These are phyloP conservation scores for Eclectus roratus DNA, from an alignment of 2,113 vertebrate genomes.

Conservation along the genomic window DNA sequence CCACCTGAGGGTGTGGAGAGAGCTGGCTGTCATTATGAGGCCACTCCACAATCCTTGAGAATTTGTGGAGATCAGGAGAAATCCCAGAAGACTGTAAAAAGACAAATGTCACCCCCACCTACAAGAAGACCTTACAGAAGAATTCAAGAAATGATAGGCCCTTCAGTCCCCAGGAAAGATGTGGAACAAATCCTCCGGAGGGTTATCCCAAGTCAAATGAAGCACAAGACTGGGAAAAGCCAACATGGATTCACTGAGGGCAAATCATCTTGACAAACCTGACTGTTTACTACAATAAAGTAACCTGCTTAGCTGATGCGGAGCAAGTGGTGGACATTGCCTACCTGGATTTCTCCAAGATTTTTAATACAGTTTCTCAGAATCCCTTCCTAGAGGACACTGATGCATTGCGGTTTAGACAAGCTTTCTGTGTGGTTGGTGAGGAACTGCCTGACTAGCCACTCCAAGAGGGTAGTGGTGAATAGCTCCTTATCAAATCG, in stretches of 20 bases:
- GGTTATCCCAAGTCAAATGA: neutral
- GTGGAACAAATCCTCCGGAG: neutral
- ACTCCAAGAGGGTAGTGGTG: neutral
- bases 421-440: neutral
- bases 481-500: neutral
- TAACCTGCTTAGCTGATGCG: neutral
- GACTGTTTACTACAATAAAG: neutral
- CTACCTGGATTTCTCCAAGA: neutral
- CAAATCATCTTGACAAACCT: neutral
- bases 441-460: neutral
- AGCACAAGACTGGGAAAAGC: neutral
- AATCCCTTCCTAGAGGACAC: neutral
- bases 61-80: neutral
- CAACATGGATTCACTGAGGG: neutral
- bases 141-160: neutral
- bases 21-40: neutral
- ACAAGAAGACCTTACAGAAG: neutral
- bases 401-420: neutral
- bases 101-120: neutral
- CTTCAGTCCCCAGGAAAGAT: neutral
- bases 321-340: neutral
- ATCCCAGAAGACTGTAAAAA: neutral
- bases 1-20: neutral
- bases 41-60: neutral
- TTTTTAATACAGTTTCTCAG: neutral